Conservation (phyloP, 2,888 invertebrate species). For the Drosophila dives region DNA sequence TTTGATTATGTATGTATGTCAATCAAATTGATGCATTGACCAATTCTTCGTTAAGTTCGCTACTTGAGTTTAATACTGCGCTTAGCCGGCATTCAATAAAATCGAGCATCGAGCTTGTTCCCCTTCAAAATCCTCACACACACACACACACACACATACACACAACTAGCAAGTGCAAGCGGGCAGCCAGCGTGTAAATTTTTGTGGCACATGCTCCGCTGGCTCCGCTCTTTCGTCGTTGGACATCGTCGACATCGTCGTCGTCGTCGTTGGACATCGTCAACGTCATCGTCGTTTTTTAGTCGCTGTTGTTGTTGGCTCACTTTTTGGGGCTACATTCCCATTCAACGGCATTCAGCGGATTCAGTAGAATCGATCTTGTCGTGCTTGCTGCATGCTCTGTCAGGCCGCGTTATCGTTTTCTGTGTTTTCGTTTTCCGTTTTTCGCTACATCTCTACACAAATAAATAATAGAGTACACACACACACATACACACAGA, state of each 20-base stretch:
- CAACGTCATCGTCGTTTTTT: conserved; percentile 27
- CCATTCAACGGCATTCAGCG: conserved; percentile 50
- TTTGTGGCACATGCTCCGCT: conserved; percentile 51
- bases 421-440: conserved; percentile 1
- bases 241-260: conserved; percentile 37
- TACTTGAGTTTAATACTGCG: not conserved
- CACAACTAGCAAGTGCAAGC: conserved; percentile 12
- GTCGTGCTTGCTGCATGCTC: conserved; percentile 82
- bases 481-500: conserved; percentile 1
- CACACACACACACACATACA: not conserved
- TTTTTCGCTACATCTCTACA: conserved; percentile 10
- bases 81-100: not conserved
- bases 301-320: conserved; percentile 43
- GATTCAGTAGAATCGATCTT: conserved; percentile 84
- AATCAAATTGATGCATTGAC: not conserved
- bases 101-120: conserved; percentile 9
- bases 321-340: conserved; percentile 54
- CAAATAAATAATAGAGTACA: not conserved
- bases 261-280: conserved; percentile 34
- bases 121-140: not conserved
- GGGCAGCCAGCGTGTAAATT: conserved; percentile 34
- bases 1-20: not conserved
- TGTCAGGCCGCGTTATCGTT: conserved; percentile 51
- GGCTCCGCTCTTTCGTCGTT: conserved; percentile 27
- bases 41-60: conserved; percentile 2